These are phyloP conservation scores for Cheilosia grossa DNA, from an alignment of 2,888 invertebrate species.

Conservation along the genomic window DNA sequence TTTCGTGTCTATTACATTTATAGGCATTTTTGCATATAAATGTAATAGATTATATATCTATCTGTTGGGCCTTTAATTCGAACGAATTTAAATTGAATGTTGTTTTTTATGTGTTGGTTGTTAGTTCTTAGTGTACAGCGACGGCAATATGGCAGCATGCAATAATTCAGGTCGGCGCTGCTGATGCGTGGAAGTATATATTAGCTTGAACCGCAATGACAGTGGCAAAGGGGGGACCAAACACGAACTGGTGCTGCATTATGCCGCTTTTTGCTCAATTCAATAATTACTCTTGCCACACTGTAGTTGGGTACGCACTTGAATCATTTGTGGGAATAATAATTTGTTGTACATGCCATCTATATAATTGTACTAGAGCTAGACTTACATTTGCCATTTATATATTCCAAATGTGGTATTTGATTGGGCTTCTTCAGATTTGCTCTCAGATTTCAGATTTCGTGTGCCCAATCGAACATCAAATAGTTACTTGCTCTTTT, in stretches of 20 bases:
- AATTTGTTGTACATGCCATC: too few relatives aligned
- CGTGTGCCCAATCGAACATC: too few relatives aligned
- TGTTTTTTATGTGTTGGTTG: slow-evolving; percentile 38
- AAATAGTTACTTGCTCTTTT: too few relatives aligned
- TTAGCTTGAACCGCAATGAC: slow-evolving; percentile 35
- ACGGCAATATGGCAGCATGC: slow-evolving; percentile 27
- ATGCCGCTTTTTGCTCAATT: slow-evolving; percentile 8
- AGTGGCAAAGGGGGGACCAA: slow-evolving; percentile 32
- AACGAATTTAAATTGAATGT: slow-evolving; percentile 57
- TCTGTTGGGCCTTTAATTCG: slow-evolving; percentile 25
- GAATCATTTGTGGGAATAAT: too few relatives aligned
- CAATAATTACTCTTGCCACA: slow-evolving; percentile 11
- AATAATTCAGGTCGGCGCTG: slow-evolving; percentile 63
- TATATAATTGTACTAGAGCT: too few relatives aligned
- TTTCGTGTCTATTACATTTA: slow-evolving; percentile 14
- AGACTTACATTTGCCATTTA: too few relatives aligned
- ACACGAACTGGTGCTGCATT: slow-evolving; percentile 24
- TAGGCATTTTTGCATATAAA: neutral
- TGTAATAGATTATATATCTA: too few relatives aligned
- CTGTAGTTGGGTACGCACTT: neutral
- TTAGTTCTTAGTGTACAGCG: slow-evolving; percentile 33
- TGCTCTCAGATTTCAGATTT: too few relatives aligned
- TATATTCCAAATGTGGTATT: too few relatives aligned
- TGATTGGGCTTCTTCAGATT: too few relatives aligned
- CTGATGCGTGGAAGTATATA: slow-evolving; percentile 58